Base-by-base conservation (phyloP, 2,113 vertebrate genomes). In the Heterocephalus glaber region DNA sequence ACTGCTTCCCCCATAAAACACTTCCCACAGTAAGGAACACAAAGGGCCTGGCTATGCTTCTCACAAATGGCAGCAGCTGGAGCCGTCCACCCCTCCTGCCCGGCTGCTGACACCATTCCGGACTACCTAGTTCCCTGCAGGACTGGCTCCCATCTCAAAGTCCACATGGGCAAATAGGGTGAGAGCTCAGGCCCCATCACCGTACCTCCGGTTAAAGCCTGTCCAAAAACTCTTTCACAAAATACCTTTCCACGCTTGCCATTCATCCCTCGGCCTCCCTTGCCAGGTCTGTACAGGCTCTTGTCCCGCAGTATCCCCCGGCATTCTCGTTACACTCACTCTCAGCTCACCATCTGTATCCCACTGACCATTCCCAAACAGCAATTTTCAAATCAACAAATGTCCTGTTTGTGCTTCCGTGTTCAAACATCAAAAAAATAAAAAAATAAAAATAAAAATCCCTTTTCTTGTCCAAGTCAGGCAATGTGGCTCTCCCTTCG, bases 101-200 rank as follows among this genome's bases (percentile, higher is more conserved):
- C 7, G 76, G 16, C 13, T 12, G 33, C 13, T 6, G 60, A 6
- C 3, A 4, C 26, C 65, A 38, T 26, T 16, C 26, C 33, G 2
- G 4, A 61, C 35, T 17, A 47, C 38, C 35, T 1, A 49, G 10
- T 24, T 61, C 16, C 80, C 58, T 26, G 35, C 8, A 66, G 60
- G 52, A 28, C 28, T 2, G 3, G 19, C 0, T 3, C n/a, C 13
- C 11, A 9, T 38, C 44, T 24, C 33, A 13, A 80, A 14, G 77
- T 16, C n/a, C 13, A 35, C 7, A 12, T 5, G 58, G 24, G 6
- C n/a, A 79, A 33, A 14, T 0, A 7, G 41, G 54, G n/a, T 41
- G 44, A 44, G 44, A 28, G 3, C 7, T 17, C 20, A 49, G 5
- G 5, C 12, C 5, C 38, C 7, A 5, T 24, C 52, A 70, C 1